These are phyloP conservation scores for Halictus quadricinctus DNA, from an alignment of 2,888 invertebrate species.

Conservation along the genomic window DNA sequence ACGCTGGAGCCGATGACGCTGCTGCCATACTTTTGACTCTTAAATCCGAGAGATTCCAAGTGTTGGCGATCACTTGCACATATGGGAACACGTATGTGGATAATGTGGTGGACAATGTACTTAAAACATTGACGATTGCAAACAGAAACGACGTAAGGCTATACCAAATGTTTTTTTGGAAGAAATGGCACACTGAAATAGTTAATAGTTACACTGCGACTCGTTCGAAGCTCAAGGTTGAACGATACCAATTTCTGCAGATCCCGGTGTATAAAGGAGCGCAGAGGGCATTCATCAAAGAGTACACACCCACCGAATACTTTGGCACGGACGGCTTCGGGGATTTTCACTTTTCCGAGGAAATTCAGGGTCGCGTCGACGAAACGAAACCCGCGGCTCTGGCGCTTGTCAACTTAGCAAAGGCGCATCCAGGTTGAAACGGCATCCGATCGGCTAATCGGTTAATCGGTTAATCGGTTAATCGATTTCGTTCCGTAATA, in stretches of 20 bases:
- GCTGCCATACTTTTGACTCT: constrained; percentile 81
- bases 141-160: constrained; percentile 78
- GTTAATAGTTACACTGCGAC: not conserved
- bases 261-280: constrained; percentile 83
- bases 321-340: constrained; percentile 84
- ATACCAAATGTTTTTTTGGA: not conserved
- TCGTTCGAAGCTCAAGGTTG: not conserved
- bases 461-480: not conserved
- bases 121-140: constrained; percentile 82
- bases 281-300: constrained; percentile 74
- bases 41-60: constrained; percentile 73
- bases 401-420: constrained; percentile 81
- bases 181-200: not conserved
- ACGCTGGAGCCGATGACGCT: constrained; percentile 83
- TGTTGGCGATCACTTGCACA: constrained; percentile 84
- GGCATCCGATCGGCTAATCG: constrained; percentile 4
- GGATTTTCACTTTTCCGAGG: constrained; percentile 80
- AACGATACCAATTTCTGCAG: constrained; percentile 73
- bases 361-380: constrained; percentile 76
- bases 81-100: constrained; percentile 83
- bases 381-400: constrained; percentile 80
- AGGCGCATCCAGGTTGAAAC: constrained; percentile 74
- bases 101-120: constrained; percentile 83
- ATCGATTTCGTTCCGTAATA: not conserved
- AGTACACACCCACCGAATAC: constrained; percentile 68